Conservation (phyloP, 2,888 invertebrate species). For the Anoplius nigerrimus region DNA sequence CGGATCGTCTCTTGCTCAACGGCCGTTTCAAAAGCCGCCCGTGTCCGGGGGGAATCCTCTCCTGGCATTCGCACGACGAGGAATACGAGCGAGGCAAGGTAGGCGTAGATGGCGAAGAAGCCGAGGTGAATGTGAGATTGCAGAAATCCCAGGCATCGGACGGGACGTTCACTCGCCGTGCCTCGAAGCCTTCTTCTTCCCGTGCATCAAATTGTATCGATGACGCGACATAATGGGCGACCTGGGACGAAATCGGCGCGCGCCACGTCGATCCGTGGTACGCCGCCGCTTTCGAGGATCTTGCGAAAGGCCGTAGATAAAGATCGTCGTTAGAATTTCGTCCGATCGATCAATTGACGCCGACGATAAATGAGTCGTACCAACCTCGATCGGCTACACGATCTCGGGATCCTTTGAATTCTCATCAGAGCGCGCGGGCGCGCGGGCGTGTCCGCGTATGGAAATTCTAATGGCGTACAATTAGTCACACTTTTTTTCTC, state of each 20-base stretch:
- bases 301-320: too few species aligned
- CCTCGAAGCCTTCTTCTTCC: not conserved
- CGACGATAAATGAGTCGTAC: too few species aligned
- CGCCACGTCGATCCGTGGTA: too few species aligned
- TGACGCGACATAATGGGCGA: too few species aligned
- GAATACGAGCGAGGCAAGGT: not conserved
- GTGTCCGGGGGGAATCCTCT: constrained; percentile 16
- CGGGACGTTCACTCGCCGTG: constrained; percentile 15
- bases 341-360: not conserved
- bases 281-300: not conserved
- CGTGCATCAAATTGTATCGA: constrained; percentile 11
- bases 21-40: constrained; percentile 36
- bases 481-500: not conserved
- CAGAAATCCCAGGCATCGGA: constrained; percentile 28
- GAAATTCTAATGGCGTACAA: not conserved
- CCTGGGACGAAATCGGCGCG: too few species aligned
- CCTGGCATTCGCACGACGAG: constrained; percentile 11
- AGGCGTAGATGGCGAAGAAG: not conserved
- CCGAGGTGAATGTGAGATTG: constrained; percentile 39
- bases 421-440: too few species aligned
- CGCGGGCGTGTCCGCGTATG: not conserved
- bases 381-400: too few species aligned
- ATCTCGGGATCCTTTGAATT: too few species aligned
- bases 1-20: constrained; percentile 39
- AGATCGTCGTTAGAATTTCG: too few species aligned